A percentile compares a stretch with the other conserved stretches of the same genome.
These are phyloP conservation scores for Xenops minutus DNA, from an alignment of 2,797 vertebrate genomes.

Conservation along the genomic window DNA sequence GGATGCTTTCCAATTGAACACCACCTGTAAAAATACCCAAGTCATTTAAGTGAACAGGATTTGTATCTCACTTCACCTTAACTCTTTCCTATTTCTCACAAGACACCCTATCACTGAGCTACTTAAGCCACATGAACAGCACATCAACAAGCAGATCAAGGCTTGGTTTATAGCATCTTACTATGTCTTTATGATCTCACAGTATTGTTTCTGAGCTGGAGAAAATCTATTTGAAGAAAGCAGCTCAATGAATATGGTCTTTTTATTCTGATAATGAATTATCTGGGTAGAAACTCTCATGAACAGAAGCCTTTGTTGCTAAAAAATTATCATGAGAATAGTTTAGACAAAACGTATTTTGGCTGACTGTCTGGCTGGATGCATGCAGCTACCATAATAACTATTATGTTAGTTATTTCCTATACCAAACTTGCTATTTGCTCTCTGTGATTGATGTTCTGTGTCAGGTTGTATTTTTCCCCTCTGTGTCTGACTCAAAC, in stretches of 20 bases:
- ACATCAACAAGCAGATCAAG: constrained; percentile 18
- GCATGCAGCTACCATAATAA: background rate
- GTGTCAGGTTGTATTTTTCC: background rate
- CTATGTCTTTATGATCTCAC: background rate
- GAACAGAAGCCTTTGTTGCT: constrained; percentile 9
- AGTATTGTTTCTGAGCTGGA: constrained; percentile 12
- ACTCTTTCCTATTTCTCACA: constrained; percentile 15
- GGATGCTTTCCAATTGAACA: background rate
- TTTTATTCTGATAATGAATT: constrained; percentile 1
- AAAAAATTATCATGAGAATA: background rate
- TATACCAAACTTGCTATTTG: background rate
- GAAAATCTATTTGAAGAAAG: constrained; percentile 35
- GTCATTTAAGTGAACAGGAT: background rate
- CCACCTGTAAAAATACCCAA: background rate
- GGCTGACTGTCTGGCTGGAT: background rate
- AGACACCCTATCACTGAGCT: constrained; percentile 1
- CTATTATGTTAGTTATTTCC: background rate
- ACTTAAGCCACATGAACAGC: background rate
- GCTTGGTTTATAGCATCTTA: constrained; percentile 16
- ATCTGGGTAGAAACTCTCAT: background rate
- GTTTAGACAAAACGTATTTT: background rate
- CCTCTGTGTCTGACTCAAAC: background rate
- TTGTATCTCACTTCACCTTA: constrained; percentile 25
- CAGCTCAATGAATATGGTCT: background rate
- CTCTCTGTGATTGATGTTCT: background rate